phyloP scores from a whole-genome alignment of 2,113 vertebrate genomes.

The Rhinolophus ferrumequinum region DNA sequence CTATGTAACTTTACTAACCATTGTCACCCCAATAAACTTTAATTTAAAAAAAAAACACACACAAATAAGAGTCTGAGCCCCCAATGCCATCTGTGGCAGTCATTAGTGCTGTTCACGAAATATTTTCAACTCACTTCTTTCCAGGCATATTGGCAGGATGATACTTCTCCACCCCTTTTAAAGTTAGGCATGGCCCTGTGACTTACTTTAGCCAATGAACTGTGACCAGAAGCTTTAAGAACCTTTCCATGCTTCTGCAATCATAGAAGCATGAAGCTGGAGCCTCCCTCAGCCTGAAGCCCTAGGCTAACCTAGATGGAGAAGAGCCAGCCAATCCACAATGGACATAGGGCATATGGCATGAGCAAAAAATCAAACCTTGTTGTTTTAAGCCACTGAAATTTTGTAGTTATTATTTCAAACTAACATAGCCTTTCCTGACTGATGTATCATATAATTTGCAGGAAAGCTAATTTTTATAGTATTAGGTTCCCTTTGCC shows the following conservation, averaged over 20 bases:
- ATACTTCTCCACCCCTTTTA: not conserved
- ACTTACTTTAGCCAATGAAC: not conserved
- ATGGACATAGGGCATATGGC: not conserved
- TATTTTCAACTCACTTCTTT: not conserved
- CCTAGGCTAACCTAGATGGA: not conserved
- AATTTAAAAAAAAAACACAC: too few species aligned
- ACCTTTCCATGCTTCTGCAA: not conserved
- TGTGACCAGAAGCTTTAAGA: not conserved
- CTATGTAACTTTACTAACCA: too few species aligned
- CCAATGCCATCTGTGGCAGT: not conserved
- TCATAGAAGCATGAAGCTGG: not conserved
- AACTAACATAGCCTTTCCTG: not conserved
- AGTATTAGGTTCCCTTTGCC: conserved; percentile 4
- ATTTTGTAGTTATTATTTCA: not conserved
- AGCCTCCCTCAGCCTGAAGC: not conserved
- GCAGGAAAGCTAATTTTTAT: not conserved
- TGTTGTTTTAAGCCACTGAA: too few species aligned
- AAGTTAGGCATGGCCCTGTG: not conserved
- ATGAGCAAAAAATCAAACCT: not conserved
- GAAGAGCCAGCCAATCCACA: not conserved
- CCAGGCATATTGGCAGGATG: not conserved
- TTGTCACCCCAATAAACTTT: too few species aligned
- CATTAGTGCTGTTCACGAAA: not conserved
- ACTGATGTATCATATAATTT: not conserved
- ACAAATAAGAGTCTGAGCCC: not conserved